phyloP scores from a whole-genome alignment of 2,113 vertebrate species.

The Fregetta grallaria region DNA sequence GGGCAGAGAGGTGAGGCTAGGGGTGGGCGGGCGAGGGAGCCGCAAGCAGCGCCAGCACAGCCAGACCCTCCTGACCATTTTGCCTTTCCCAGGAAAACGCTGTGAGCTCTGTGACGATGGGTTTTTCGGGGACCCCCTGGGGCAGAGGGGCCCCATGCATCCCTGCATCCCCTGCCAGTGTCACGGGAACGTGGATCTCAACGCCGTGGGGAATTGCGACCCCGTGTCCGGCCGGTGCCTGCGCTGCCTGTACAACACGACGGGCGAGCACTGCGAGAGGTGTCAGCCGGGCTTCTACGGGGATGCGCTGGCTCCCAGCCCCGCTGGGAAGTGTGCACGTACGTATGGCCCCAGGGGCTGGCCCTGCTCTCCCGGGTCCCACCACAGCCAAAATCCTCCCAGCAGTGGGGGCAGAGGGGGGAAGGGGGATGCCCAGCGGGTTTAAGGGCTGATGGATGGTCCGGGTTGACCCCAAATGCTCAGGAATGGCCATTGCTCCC shows the following conservation, averaged over 20 bases:
- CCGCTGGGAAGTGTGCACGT: slow-evolving; percentile 79
- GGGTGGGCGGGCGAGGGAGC: rapidly evolving
- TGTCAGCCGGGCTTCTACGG: slow-evolving; percentile 85
- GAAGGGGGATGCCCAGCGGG: not conserved
- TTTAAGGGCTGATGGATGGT: not conserved
- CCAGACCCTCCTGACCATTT: not conserved
- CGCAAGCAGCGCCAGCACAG: rapidly evolving
- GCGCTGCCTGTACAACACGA: slow-evolving; percentile 85
- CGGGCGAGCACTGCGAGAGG: slow-evolving; percentile 79
- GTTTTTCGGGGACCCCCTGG: slow-evolving; percentile 88
- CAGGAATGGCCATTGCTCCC: not conserved
- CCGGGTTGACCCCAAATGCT: not conserved
- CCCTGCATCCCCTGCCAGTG: slow-evolving; percentile 85
- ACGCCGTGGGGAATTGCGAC: slow-evolving; percentile 87
- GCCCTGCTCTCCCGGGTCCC: not conserved
- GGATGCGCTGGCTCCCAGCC: slow-evolving; percentile 63
- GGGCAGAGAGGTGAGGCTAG: slow-evolving; percentile 85
- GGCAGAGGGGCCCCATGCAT: slow-evolving; percentile 66
- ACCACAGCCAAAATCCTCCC: not conserved
- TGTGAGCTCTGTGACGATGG: slow-evolving; percentile 91
- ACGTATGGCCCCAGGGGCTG: not conserved
- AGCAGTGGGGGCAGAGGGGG: not conserved
- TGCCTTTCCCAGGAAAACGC: slow-evolving; percentile 73
- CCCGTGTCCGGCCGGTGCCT: slow-evolving; percentile 82
- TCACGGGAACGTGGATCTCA: slow-evolving; percentile 84